Base-by-base conservation (phyloP, 1,140 invertebrate species). In the Drosophila auraria region DNA sequence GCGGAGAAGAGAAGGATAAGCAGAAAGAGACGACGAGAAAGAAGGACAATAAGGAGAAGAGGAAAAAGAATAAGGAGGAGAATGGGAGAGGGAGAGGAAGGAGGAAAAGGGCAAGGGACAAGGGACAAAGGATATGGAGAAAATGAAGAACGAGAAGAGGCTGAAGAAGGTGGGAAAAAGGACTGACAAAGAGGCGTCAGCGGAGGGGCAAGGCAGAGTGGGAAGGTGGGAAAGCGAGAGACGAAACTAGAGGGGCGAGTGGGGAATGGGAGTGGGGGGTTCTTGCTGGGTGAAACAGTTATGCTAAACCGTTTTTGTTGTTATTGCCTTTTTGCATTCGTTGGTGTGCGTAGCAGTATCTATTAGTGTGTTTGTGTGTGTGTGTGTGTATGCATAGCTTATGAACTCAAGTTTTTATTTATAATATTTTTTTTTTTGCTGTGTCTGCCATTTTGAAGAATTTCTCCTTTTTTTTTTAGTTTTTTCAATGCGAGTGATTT, bases 251-350 rank as follows among this genome's bases (percentile, higher is more conserved):
- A 36, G 33, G 2, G 6, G 17, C 36, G 36, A 11, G 40, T 1
- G 51, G 44, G 9, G 15, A 15, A 17, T 15, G 23, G 17, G 8
- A 17, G 17, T 14, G 36, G 14, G 8, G 17, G 36, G 30, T 1
- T 11, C 38, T 38, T 23, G 17, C 12, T 44, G 23, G 33, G 65
- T 14, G 33, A n/a, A 71, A 71, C 66, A 73, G 53, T 59, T 72
- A 44, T 36, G 45, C 27, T 60, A 60, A 47, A 73, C 30, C 38
- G 53, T 72, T 60, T 42, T 72, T 51, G 45, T 59, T 71, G 66
- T 45, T 61, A 15, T 64, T 70, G 49, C 38, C 49, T 51, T 56
- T 72, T 73, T 73, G 68, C 70, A 51, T 57, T 72, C 51, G 20
- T 20, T 20, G 51, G 38, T 49, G 58, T 53, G 58, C 38, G 40